Conservation (phyloP, 2,113 vertebrate genomes). For the Echinops telfairi region DNA sequence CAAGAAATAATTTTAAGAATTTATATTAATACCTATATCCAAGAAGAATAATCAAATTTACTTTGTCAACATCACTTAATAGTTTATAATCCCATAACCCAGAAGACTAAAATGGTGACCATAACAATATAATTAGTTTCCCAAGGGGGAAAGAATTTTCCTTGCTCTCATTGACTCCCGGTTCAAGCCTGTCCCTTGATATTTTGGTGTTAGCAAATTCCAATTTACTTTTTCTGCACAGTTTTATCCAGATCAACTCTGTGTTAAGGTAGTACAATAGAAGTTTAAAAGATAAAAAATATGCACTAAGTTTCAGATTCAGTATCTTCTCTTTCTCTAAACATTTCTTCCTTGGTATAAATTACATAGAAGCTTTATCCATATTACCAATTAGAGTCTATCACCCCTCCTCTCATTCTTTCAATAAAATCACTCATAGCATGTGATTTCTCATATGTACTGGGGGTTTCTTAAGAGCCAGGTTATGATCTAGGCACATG, state of each 20-base stretch:
- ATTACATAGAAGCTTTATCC: background rate
- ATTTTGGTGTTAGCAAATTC: background rate
- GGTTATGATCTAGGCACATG: background rate
- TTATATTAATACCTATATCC: background rate
- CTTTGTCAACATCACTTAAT: background rate
- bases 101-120: background rate
- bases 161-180: background rate
- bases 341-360: background rate
- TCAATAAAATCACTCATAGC: background rate
- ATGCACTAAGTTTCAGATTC: background rate
- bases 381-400: background rate
- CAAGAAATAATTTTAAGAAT: conserved; percentile 22
- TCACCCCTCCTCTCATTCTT: background rate
- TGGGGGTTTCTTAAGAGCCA: background rate
- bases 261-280: background rate
- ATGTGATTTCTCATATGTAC: background rate
- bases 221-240: background rate
- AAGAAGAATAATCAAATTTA: conserved; percentile 41
- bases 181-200: background rate
- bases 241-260: background rate
- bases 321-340: conserved; percentile 26
- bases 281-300: background rate
- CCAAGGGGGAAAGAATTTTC: background rate
- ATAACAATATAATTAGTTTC: background rate
- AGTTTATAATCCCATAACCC: background rate